Conservation (phyloP, 2,113 vertebrate genomes). For the Siniperca knerii region DNA sequence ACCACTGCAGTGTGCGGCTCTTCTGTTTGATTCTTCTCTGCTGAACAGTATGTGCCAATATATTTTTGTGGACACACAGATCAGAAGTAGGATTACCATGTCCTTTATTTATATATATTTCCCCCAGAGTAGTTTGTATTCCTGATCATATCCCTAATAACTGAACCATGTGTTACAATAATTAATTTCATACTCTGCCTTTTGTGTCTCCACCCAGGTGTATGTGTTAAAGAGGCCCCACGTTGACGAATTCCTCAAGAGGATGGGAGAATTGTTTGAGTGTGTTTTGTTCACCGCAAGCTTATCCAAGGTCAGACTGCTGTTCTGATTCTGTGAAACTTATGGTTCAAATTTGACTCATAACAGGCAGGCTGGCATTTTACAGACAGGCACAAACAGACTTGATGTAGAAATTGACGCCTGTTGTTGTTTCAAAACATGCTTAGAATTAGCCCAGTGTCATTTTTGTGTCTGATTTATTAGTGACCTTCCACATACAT, state of each 20-base stretch:
- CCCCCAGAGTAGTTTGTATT: neutral
- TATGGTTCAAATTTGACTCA: neutral
- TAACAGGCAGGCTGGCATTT: no score
- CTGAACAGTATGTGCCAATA: neutral
- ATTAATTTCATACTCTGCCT: neutral
- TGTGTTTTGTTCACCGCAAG: conserved; percentile 98
- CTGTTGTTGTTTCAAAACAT: conserved; percentile 12
- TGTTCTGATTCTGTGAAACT: neutral
- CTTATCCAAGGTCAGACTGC: conserved; percentile 92
- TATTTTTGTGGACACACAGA: neutral
- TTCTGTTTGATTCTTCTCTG: no score
- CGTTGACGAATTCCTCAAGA: conserved; percentile 94
- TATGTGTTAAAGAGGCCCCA: conserved; percentile 96
- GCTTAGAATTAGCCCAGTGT: neutral
- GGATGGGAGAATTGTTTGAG: conserved; percentile 98
- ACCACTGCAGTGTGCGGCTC: no score
- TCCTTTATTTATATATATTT: no score
- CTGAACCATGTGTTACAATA: neutral
- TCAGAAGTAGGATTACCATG: no score
- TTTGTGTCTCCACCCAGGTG: conserved; percentile 84
- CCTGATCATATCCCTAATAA: neutral
- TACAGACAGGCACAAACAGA: neutral
- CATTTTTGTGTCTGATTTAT: conserved; percentile 13
- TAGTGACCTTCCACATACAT: neutral
- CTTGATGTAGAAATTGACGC: neutral